Percentiles rank a stretch among this genome's conserved stretches.
Evolutionary conservation across 2,113 vertebrate species (phyloP).

Genomic region (Nanorana parkeri): DNA sequence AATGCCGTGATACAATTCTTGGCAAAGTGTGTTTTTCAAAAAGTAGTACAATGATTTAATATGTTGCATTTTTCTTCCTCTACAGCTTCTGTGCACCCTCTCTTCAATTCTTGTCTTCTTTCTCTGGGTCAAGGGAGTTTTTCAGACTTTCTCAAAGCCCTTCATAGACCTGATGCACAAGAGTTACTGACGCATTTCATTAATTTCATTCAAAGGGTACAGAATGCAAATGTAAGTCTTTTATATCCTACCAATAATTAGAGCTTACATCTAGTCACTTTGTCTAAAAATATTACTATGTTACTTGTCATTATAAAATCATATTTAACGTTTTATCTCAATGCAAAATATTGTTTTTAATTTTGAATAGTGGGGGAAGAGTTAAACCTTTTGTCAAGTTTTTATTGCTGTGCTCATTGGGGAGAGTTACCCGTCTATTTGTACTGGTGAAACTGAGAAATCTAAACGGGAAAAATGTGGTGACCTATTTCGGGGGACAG

Average conservation of each 20-base stretch:
- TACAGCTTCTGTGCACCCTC: not conserved
- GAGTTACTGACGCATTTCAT: slow-evolving; percentile 63
- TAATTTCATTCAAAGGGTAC: slow-evolving; percentile 77
- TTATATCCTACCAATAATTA: not conserved
- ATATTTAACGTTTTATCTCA: not conserved
- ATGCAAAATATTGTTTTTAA: no score
- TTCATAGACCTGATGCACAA: slow-evolving; percentile 72
- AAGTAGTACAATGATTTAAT: not conserved
- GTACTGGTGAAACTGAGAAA: no score
- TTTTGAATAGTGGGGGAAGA: no score
- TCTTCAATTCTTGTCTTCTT: slow-evolving; percentile 12
- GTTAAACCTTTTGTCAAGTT: no score
- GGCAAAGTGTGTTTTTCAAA: no score
- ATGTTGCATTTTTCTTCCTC: not conserved
- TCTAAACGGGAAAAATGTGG: no score
- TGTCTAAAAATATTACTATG: not conserved
- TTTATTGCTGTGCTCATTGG: no score
- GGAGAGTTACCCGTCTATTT: no score
- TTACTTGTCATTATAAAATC: no score
- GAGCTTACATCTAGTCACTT: not conserved
- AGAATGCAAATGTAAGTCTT: slow-evolving; percentile 71
- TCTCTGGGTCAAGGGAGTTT: slow-evolving; percentile 69
- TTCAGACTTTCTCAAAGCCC: slow-evolving; percentile 76
- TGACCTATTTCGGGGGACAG: no score
- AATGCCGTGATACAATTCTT: no score